phyloP scores from a whole-genome alignment of 2,888 invertebrate species.

The Odontomyia ornata region DNA sequence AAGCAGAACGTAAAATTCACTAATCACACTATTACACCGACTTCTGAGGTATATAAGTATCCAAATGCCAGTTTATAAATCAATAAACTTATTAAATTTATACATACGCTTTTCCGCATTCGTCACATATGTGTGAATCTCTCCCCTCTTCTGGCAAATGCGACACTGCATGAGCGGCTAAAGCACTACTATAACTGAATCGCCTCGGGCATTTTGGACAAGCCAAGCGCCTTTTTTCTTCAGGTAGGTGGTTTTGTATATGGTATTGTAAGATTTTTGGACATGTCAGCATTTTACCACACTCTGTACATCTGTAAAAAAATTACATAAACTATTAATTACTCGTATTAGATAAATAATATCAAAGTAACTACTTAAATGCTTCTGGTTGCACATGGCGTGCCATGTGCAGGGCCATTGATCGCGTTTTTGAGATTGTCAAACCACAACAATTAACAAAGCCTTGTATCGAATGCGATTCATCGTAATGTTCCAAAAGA shows the following conservation, averaged over 20 bases:
- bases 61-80: no score
- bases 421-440: constrained; percentile 49
- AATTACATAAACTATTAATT: not conserved
- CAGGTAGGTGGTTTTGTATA: constrained; percentile 53
- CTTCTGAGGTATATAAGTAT: no score
- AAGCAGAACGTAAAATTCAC: no score
- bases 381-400: constrained; percentile 53
- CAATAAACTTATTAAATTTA: no score
- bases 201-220: constrained; percentile 52
- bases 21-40: no score
- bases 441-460: constrained; percentile 52
- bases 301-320: constrained; percentile 49
- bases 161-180: constrained; percentile 49
- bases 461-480: constrained; percentile 50
- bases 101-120: constrained; percentile 52
- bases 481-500: constrained; percentile 50
- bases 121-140: constrained; percentile 51
- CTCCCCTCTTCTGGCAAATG: constrained; percentile 51
- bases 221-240: constrained; percentile 50
- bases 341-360: not conserved
- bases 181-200: constrained; percentile 51
- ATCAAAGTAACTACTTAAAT: constrained; percentile 46
- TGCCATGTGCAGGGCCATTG: constrained; percentile 52
- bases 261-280: constrained; percentile 52
- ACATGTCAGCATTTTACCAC: constrained; percentile 52